Conservation (phyloP, 2,888 invertebrate genomes). For the Tanaodytes sp. region DNA sequence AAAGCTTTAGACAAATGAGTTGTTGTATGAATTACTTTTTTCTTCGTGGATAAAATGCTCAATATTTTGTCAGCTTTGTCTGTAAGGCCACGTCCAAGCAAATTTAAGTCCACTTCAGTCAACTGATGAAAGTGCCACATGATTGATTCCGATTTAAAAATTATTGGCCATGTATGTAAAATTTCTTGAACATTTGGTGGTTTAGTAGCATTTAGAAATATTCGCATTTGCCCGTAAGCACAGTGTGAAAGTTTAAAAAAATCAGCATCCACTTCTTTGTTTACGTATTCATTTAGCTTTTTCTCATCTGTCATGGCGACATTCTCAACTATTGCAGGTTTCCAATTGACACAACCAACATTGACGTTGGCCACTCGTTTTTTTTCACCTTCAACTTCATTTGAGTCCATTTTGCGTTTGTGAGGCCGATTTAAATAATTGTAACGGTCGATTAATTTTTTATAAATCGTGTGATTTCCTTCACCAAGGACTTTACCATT, state of each 20-base stretch:
- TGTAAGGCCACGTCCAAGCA: slow-evolving; percentile 5
- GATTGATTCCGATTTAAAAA: slow-evolving; percentile 12
- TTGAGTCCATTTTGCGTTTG: not conserved
- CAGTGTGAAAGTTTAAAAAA: slow-evolving; percentile 5
- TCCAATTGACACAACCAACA: slow-evolving; percentile 20
- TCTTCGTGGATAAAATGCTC: not conserved
- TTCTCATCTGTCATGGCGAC: not conserved
- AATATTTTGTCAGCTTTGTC: slow-evolving; percentile 14
- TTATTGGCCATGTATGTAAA: slow-evolving; percentile 9
- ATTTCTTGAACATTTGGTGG: slow-evolving; percentile 5
- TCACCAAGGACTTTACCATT: not conserved
- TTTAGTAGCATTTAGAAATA: not conserved
- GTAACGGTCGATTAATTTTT: slow-evolving; percentile 10
- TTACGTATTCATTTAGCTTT: slow-evolving; percentile 6
- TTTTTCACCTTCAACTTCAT: not conserved
- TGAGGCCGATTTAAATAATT: not conserved
- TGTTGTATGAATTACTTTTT: slow-evolving; percentile 3
- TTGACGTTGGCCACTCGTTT: slow-evolving; percentile 1
- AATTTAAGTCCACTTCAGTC: slow-evolving; percentile 7
- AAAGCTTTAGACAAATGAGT: not conserved
- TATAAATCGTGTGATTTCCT: slow-evolving; percentile 1
- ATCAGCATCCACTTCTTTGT: not conserved
- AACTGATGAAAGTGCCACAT: slow-evolving; percentile 16
- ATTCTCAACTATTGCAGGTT: not conserved
- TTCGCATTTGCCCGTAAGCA: slow-evolving; percentile 2